Conservation (phyloP, 2,797 vertebrate genomes). For the Triplophysa yarkandensis region DNA sequence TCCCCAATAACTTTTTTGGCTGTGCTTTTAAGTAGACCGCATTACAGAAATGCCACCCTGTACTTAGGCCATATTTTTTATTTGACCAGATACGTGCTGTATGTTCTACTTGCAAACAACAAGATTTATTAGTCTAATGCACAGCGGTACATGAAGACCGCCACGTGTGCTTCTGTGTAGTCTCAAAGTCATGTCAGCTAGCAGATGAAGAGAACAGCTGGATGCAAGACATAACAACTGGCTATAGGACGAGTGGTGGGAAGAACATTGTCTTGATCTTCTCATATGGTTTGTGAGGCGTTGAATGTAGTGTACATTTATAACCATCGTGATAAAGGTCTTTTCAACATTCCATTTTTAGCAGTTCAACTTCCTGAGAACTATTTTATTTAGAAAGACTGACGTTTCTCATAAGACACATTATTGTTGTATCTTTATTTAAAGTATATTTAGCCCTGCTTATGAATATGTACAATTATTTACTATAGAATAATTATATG, state of each 20-base stretch:
- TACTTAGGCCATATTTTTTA: too few species aligned
- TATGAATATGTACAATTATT: too few species aligned
- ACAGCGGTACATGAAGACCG: conserved; percentile 20
- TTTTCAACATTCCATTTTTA: neutral
- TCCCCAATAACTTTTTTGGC: too few species aligned
- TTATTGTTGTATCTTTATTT: too few species aligned
- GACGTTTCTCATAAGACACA: neutral
- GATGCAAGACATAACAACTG: conserved; percentile 58
- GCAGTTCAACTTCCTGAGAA: neutral
- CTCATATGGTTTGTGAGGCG: conserved; percentile 13
- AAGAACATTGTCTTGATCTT: conserved; percentile 26
- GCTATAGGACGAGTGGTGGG: conserved; percentile 32
- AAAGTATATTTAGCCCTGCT: neutral
- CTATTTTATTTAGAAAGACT: neutral
- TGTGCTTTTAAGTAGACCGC: too few species aligned
- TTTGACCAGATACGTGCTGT: too few species aligned
- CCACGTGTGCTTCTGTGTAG: conserved; percentile 28
- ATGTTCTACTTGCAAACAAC: conserved; percentile 16
- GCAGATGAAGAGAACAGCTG: conserved; percentile 52
- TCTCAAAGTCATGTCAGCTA: conserved; percentile 25
- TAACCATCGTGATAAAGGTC: neutral
- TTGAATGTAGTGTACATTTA: neutral
- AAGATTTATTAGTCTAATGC: conserved; percentile 28
- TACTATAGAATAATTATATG: too few species aligned
- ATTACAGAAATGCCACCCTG: too few species aligned